A percentile compares a stretch with the other conserved stretches of the same genome.
phyloP scores from a whole-genome alignment of 2,797 vertebrate genomes.

The Gouania willdenowi region DNA sequence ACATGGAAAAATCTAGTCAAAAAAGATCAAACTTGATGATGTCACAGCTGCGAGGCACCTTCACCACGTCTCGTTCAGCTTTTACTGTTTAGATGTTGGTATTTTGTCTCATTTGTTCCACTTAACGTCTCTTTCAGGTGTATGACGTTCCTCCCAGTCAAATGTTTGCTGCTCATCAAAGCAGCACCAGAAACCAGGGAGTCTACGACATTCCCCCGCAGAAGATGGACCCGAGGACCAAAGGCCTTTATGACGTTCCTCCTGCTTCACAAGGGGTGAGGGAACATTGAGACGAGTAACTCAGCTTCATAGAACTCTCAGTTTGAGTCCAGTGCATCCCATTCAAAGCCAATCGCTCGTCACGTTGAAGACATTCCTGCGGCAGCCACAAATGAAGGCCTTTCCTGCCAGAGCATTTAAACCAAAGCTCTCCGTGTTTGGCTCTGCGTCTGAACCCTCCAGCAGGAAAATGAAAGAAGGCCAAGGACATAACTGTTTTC shows the following conservation, averaged over 20 bases:
- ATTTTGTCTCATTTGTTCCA: neutral
- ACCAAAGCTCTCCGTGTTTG: constrained; percentile 37
- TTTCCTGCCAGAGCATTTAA: constrained; percentile 59
- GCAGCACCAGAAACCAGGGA: constrained; percentile 75
- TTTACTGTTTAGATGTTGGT: no score
- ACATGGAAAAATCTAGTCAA: no score
- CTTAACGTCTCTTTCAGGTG: constrained; percentile 84
- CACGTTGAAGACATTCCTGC: constrained; percentile 51
- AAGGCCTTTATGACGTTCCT: constrained; percentile 76
- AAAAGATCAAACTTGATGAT: neutral
- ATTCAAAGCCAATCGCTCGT: no score
- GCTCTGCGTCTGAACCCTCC: constrained; percentile 40
- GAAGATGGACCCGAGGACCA: constrained; percentile 56
- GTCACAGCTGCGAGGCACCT: no score
- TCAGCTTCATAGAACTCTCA: no score
- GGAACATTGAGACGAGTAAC: no score
- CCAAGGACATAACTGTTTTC: constrained; percentile 51
- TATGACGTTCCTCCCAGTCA: constrained; percentile 88
- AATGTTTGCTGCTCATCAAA: constrained; percentile 62
- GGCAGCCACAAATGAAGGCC: constrained; percentile 54
- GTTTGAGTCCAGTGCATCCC: no score
- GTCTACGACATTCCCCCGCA: constrained; percentile 74
- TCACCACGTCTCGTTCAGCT: no score
- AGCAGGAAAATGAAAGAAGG: constrained; percentile 7
- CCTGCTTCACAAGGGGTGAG: constrained; percentile 83